Percentiles rank a stretch among this genome's conserved stretches.
Conservation (phyloP, 2,888 invertebrate species). For the Merodon equestris region DNA sequence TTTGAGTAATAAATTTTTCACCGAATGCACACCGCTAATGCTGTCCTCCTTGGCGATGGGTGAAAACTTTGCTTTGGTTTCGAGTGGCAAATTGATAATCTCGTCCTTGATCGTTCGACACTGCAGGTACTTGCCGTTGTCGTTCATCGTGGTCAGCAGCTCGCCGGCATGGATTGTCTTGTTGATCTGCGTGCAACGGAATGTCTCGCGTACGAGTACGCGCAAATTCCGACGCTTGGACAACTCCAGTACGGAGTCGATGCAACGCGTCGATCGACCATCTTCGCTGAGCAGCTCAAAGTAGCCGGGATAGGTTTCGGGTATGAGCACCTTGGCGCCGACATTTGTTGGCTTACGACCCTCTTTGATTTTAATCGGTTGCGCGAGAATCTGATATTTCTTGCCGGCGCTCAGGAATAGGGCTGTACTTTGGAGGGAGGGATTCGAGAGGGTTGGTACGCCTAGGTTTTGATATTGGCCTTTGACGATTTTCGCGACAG, state of each 20-base stretch:
- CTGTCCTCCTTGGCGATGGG: slow-evolving; percentile 95
- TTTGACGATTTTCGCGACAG: slow-evolving; percentile 94
- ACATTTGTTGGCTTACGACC: slow-evolving; percentile 89
- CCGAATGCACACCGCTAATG: slow-evolving; percentile 96
- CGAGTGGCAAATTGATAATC: slow-evolving; percentile 88
- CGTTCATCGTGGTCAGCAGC: slow-evolving; percentile 87
- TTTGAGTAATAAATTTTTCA: slow-evolving; percentile 92
- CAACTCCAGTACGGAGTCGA: slow-evolving; percentile 92
- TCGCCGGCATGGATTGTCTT: slow-evolving; percentile 89
- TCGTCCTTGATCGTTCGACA: slow-evolving; percentile 93
- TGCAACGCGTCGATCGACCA: slow-evolving; percentile 92
- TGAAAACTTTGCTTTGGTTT: slow-evolving; percentile 94
- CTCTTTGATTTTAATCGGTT: slow-evolving; percentile 94
- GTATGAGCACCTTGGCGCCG: slow-evolving; percentile 90
- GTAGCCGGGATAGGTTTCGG: slow-evolving; percentile 93
- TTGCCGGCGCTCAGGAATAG: slow-evolving; percentile 91
- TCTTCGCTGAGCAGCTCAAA: slow-evolving; percentile 97
- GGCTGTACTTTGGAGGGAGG: slow-evolving; percentile 91
- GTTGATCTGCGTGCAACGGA: slow-evolving; percentile 78
- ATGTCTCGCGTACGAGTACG: slow-evolving; percentile 78
- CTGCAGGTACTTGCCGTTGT: slow-evolving; percentile 89
- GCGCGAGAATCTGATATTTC: slow-evolving; percentile 91
- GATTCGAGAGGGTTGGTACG: slow-evolving; percentile 91
- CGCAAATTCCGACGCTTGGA: slow-evolving; percentile 83
- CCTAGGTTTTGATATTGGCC: slow-evolving; percentile 96